Percentiles rank a stretch among this genome's conserved stretches.
These are phyloP conservation scores for Rhopalosiphum padi DNA, from an alignment of 1,140 invertebrate genomes.

Conservation along the genomic window DNA sequence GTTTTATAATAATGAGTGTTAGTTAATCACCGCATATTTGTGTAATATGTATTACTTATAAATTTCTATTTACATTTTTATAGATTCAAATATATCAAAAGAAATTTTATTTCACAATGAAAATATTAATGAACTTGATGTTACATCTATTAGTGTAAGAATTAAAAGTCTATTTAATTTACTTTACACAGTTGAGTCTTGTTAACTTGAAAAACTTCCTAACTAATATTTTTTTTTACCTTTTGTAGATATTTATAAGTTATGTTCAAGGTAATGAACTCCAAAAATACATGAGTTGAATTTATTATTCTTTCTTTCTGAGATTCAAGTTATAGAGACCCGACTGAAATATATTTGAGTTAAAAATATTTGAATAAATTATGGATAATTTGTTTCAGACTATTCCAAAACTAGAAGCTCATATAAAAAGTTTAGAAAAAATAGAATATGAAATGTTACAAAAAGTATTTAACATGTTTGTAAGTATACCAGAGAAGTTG, in stretches of 20 bases:
- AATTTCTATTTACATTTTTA: neutral
- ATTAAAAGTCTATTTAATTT: neutral
- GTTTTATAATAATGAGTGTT: neutral
- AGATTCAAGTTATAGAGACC: neutral
- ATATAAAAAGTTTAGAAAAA: constrained; percentile 44
- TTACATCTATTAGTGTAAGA: neutral
- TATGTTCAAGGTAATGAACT: neutral
- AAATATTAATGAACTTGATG: constrained; percentile 1
- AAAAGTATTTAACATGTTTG: constrained; percentile 58
- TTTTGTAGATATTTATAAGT: neutral
- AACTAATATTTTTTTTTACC: neutral
- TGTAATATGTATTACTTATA: neutral
- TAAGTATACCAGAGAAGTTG: constrained; percentile 53
- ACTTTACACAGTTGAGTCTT: neutral
- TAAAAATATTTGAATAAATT: neutral
- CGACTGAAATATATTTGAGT: neutral
- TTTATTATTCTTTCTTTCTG: neutral
- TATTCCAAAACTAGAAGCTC: constrained; percentile 31
- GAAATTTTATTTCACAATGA: neutral
- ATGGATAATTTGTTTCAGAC: constrained; percentile 42
- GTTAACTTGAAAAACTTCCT: neutral
- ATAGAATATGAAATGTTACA: constrained; percentile 58
- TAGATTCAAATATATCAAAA: neutral
- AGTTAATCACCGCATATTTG: neutral
- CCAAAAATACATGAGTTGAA: neutral